phyloP scores from a whole-genome alignment of 2,888 invertebrate genomes.

The Zelleria hepariella region DNA sequence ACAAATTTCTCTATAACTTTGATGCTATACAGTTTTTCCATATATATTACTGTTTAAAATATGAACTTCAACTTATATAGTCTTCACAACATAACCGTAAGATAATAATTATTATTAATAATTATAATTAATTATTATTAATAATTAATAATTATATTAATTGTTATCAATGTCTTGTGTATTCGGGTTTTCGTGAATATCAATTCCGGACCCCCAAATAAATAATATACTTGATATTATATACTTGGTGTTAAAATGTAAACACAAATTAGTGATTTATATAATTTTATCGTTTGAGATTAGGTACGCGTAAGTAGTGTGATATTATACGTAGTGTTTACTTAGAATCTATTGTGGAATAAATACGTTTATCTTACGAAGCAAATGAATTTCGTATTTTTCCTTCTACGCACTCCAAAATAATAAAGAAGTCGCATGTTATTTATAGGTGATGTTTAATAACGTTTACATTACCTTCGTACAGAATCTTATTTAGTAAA shows the following conservation, averaged over 20 bases:
- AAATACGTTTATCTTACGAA: neutral
- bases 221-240: neutral
- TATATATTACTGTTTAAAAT: neutral
- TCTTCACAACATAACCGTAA: neutral
- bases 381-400: no score
- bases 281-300: neutral
- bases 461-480: neutral
- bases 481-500: slow-evolving; percentile 7
- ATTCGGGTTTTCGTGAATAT: no score
- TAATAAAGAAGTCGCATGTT: no score
- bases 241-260: neutral
- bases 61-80: neutral
- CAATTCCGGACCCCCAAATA: no score
- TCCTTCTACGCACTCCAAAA: no score
- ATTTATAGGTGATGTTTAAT: neutral
- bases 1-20: no score
- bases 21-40: no score
- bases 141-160: neutral
- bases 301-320: neutral
- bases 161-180: no score
- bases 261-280: neutral
- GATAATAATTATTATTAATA: neutral
- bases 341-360: neutral
- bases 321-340: slow-evolving; percentile 4
- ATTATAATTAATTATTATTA: neutral